Conservation (phyloP, 2,888 invertebrate genomes). For the Melieria omissa region DNA sequence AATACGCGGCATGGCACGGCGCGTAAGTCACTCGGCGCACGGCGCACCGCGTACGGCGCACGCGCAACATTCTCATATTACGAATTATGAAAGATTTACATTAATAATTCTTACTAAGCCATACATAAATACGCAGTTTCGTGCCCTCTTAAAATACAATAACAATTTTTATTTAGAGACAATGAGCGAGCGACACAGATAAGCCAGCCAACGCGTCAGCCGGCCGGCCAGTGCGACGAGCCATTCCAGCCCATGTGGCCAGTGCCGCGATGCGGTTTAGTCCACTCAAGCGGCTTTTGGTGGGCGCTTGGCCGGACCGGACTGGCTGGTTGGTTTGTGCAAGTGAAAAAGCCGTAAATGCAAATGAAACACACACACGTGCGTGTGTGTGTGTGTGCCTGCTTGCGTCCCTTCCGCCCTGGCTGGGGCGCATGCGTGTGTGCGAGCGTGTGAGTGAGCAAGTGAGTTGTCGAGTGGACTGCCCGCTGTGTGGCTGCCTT, state of each 20-base stretch:
- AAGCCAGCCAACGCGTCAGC: background rate
- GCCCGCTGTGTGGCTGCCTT: constrained; percentile 25
- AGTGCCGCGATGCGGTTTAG: too few relatives aligned
- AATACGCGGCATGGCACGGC: too few relatives aligned
- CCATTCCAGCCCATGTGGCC: too few relatives aligned
- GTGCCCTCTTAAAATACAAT: constrained; percentile 51
- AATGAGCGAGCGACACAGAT: constrained; percentile 48
- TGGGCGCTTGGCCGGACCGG: background rate
- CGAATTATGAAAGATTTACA: constrained; percentile 62
- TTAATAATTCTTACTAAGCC: constrained; percentile 62
- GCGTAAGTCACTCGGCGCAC: background rate
- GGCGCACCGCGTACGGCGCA: constrained; percentile 45
- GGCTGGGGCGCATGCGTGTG: background rate
- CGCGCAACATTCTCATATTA: constrained; percentile 55
- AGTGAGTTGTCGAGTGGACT: constrained; percentile 36
- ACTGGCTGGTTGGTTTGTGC: background rate
- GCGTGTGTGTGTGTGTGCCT: constrained; percentile 6
- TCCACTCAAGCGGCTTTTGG: too few relatives aligned
- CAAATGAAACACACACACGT: constrained; percentile 17
- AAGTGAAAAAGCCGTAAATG: constrained; percentile 26
- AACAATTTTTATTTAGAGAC: constrained; percentile 60
- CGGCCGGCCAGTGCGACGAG: too few relatives aligned
- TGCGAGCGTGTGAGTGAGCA: constrained; percentile 10
- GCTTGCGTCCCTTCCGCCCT: constrained; percentile 1
- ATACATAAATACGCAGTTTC: constrained; percentile 55